Conservation (phyloP, 2,888 invertebrate genomes). For the Nephrotoma appendiculata region DNA sequence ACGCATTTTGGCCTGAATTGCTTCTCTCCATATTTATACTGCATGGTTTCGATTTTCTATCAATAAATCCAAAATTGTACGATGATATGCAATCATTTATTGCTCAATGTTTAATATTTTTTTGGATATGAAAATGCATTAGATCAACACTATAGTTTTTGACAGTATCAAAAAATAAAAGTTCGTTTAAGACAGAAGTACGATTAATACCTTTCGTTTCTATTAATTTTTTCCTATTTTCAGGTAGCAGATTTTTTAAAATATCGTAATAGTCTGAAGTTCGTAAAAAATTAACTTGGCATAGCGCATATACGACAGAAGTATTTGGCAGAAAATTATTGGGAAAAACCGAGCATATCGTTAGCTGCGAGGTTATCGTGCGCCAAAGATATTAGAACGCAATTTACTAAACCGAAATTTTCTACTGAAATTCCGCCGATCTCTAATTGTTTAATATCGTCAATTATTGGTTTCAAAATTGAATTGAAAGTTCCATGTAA, state of each 20-base stretch:
- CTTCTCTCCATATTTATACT: no score
- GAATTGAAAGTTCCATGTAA: not conserved
- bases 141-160: not conserved
- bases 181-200: not conserved
- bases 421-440: not conserved
- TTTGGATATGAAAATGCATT: conserved; percentile 1
- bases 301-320: not conserved
- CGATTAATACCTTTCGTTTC: not conserved
- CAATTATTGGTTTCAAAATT: not conserved
- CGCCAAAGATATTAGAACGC: not conserved
- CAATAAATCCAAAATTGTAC: not conserved
- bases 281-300: not conserved
- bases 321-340: conserved; percentile 1
- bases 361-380: conserved; percentile 3
- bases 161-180: not conserved
- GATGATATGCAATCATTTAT: not conserved
- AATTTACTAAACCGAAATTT: not conserved
- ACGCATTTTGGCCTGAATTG: not conserved
- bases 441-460: not conserved
- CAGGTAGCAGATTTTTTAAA: not conserved
- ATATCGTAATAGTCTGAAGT: not conserved
- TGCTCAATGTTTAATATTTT: conserved; percentile 1
- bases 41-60: not conserved
- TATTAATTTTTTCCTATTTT: not conserved
- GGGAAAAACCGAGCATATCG: not conserved